Evolutionary conservation across 2,113 vertebrate species (phyloP).

Genomic region (Nothobranchius kuhntae): DNA sequence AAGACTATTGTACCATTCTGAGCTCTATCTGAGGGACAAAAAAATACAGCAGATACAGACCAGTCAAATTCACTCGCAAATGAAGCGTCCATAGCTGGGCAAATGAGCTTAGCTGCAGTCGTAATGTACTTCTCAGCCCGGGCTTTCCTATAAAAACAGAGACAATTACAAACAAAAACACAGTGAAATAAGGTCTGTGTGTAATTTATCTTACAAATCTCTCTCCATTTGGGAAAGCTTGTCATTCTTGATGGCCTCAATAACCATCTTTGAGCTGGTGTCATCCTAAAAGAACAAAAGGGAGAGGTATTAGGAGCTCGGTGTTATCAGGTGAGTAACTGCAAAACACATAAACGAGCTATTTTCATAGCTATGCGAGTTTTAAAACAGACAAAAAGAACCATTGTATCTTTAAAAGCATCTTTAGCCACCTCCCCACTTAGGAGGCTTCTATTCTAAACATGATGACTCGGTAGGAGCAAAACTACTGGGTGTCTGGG

Average conservation of each 20-base stretch:
- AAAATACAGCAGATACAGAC: constrained; percentile 71
- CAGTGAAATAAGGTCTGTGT: not conserved
- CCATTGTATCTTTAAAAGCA: no score
- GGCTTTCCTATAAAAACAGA: constrained; percentile 80
- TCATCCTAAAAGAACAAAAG: constrained; percentile 83
- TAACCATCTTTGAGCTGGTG: constrained; percentile 84
- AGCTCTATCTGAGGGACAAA: not conserved
- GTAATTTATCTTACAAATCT: constrained; percentile 83
- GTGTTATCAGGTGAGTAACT: no score
- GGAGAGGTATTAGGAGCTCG: no score
- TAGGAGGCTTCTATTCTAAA: no score
- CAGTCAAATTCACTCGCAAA: constrained; percentile 96
- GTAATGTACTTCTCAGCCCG: constrained; percentile 95
- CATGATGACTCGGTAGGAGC: no score
- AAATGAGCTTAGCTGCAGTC: constrained; percentile 96
- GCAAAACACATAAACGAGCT: no score
- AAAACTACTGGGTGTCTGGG: no score
- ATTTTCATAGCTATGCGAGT: no score
- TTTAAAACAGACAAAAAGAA: no score
- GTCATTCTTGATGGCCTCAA: constrained; percentile 97
- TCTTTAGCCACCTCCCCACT: no score
- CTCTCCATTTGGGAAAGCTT: constrained; percentile 90
- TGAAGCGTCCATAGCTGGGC: constrained; percentile 89
- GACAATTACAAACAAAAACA: constrained; percentile 2
- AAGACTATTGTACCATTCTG: no score